Evolutionary conservation across 2,797 vertebrate species (phyloP).

Genomic region (Denticeps clupeoides): DNA sequence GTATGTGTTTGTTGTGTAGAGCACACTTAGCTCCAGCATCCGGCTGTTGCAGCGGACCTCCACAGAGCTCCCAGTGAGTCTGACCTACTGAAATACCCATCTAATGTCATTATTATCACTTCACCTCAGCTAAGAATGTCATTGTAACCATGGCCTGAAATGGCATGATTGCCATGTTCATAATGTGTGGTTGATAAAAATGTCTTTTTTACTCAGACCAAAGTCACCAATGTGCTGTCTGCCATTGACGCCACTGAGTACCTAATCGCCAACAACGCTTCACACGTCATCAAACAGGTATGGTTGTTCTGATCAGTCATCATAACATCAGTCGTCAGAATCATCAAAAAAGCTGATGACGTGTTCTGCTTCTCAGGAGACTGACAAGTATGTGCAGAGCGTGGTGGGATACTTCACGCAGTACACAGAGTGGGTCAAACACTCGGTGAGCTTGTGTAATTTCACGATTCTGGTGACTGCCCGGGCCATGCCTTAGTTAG

Average conservation of each 20-base stretch:
- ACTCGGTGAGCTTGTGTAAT: constrained; percentile 84
- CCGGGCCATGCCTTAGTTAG: background rate
- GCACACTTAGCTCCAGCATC: constrained; percentile 64
- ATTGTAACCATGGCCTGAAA: no score
- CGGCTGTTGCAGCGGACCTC: constrained; percentile 63
- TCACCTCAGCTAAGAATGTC: background rate
- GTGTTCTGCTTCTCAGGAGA: constrained; percentile 58
- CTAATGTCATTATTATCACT: background rate
- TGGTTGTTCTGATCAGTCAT: no score
- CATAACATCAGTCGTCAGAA: no score
- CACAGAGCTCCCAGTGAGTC: constrained; percentile 67
- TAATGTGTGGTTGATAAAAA: constrained; percentile 2
- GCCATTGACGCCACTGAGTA: constrained; percentile 75
- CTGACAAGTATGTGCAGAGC: constrained; percentile 59
- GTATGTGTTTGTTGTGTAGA: constrained; percentile 46
- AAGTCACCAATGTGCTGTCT: constrained; percentile 64
- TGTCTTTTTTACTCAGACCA: constrained; percentile 52
- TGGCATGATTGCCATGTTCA: no score
- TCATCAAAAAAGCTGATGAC: background rate
- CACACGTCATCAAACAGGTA: constrained; percentile 72
- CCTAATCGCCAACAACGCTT: constrained; percentile 72
- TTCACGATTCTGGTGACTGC: no score
- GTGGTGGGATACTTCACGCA: constrained; percentile 76
- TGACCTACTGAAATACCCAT: background rate
- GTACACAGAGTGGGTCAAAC: constrained; percentile 75